Base-by-base conservation (phyloP, 1,140 invertebrate genomes). In the Laupala kohalensis region DNA sequence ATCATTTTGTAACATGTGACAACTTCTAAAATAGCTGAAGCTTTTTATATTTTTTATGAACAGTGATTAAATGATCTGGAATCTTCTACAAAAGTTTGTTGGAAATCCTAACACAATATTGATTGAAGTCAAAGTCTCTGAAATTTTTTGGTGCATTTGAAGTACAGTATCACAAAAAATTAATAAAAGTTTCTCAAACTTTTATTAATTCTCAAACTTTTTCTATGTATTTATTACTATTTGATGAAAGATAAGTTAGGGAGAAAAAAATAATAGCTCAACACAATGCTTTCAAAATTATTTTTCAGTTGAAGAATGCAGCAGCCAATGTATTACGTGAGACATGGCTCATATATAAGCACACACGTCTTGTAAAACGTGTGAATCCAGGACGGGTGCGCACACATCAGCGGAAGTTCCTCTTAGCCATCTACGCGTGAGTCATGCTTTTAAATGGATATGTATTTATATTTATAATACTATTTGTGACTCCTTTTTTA, bases 281-380 rank as follows among this genome's bases (percentile, higher is more conserved):
- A n/a, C n/a, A n/a, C n/a, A n/a, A n/a, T n/a, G n/a, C 37, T 13
- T 53, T 2, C 1, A 13, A 9, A 13, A 2, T 53, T 66, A 67
- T 15, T 77, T 86, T 86, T 75, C 84, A 97, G 97, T 85, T 99
- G 82, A 99, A 99, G 90, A 99, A 99, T 84, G 94, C 96, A 75
- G 98, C 98, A 76, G 98, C 98, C 72, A 99, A 99, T 84, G 98
- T 99, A 73, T 86, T 99, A 75, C 86, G 98, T 78, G 98, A 99
- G 86, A 99, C 98, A 73, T 99, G 98, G 98, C 88, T 99, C 77
- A 99, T 99, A 80, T 99, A 99, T 85, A 99, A 99, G 85, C 94
- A 99, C 83, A 99, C 98, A 76, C 92, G 97, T 80, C 87, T 99
- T 76, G 96, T 97, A 76, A 98, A 98, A 84, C 89, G 95, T 79